Evolutionary conservation across 2,888 invertebrate genomes (phyloP).

Genomic region (Drosophila emarginata): DNA sequence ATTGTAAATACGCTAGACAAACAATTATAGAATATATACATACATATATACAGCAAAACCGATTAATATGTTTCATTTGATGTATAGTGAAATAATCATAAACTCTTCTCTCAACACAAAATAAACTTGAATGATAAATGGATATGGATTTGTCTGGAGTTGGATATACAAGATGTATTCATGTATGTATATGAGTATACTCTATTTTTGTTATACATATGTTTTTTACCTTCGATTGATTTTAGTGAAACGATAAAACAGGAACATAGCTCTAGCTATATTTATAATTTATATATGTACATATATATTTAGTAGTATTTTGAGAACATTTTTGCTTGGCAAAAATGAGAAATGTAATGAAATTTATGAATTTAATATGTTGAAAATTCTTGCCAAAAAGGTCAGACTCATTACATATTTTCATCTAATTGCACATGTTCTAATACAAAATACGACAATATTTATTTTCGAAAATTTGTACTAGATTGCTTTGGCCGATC

Average conservation of each 20-base stretch:
- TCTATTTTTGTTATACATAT: slow-evolving; percentile 7
- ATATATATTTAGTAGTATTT: background rate
- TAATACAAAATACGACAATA: background rate
- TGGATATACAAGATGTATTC: background rate
- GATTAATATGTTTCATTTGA: background rate
- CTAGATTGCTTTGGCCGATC: background rate
- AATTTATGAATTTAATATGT: background rate
- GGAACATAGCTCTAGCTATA: slow-evolving; percentile 12
- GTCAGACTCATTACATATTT: slow-evolving; percentile 3
- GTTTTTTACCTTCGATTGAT: slow-evolving; percentile 17
- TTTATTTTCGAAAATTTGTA: background rate
- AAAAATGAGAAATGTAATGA: background rate
- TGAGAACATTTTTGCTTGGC: too few species aligned
- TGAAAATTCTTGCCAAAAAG: slow-evolving; percentile 15
- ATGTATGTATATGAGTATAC: background rate
- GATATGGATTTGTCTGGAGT: slow-evolving; percentile 15
- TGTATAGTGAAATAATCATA: slow-evolving; percentile 2
- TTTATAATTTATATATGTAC: slow-evolving; percentile 8
- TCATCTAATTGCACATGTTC: slow-evolving; percentile 12
- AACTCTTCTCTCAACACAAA: slow-evolving; percentile 32
- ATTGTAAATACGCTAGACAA: slow-evolving; percentile 16
- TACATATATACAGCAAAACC: background rate
- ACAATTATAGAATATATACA: background rate
- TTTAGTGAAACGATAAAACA: slow-evolving; percentile 29
- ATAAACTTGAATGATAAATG: slow-evolving; percentile 18